Conservation (phyloP, 2,888 invertebrate species). For the Mythimna loreyi region DNA sequence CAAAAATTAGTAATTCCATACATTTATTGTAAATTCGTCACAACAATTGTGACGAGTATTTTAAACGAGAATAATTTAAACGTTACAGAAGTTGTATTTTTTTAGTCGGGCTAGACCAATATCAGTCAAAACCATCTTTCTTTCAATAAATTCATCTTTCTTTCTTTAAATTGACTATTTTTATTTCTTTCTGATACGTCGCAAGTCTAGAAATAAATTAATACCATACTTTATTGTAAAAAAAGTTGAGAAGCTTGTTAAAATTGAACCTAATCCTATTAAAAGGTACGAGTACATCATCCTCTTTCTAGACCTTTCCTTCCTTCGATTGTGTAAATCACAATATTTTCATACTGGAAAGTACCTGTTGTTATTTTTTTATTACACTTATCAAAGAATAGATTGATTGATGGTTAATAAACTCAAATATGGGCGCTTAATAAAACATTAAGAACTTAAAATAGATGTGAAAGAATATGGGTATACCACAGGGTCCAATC, state of each 20-base stretch:
- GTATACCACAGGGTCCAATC: conserved; percentile 8
- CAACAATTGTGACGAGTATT: too few species aligned
- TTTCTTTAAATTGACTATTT: too few species aligned
- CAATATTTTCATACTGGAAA: not conserved
- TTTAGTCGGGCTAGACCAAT: too few species aligned
- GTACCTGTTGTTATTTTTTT: not conserved
- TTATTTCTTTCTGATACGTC: not conserved
- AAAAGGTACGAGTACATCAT: not conserved
- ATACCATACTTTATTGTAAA: not conserved
- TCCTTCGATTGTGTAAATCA: conserved; percentile 1
- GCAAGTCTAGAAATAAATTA: not conserved
- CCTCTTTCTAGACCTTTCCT: not conserved
- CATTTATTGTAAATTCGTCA: too few species aligned
- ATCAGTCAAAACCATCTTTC: too few species aligned
- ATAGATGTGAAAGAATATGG: not conserved
- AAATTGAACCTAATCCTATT: not conserved
- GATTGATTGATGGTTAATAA: not conserved
- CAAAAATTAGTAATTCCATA: too few species aligned
- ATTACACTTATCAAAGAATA: not conserved
- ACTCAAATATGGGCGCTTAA: too few species aligned
- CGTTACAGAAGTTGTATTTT: not conserved
- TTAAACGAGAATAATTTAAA: too few species aligned
- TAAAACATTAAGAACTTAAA: too few species aligned
- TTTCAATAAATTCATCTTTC: too few species aligned
- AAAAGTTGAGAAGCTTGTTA: not conserved